phyloP scores from a whole-genome alignment of 2,797 vertebrate genomes.

The Schizopygopsis malacanthus region DNA sequence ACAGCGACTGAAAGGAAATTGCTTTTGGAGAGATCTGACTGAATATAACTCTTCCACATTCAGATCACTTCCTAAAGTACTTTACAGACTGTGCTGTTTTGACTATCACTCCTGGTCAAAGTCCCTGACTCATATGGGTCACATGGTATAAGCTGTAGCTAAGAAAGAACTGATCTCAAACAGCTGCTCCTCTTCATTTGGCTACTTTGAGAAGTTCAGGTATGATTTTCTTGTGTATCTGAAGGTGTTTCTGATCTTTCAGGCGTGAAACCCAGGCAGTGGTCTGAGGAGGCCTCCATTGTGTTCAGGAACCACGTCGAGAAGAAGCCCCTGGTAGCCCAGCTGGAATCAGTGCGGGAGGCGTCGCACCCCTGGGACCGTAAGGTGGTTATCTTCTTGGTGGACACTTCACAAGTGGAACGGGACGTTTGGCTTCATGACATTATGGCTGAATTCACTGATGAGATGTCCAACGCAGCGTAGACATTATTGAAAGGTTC shows the following conservation, averaged over 20 bases:
- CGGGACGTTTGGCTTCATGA: conserved; percentile 96
- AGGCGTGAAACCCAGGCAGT: conserved; percentile 90
- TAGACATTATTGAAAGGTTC: conserved; percentile 44
- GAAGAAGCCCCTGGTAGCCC: conserved; percentile 95
- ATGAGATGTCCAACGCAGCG: conserved; percentile 74
- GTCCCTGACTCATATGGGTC: neutral
- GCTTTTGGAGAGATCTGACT: neutral
- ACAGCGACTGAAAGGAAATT: neutral
- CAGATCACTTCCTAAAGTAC: neutral
- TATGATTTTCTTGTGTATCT: neutral
- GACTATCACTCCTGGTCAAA: neutral
- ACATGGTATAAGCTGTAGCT: neutral
- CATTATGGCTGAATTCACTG: conserved; percentile 91
- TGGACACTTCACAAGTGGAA: conserved; percentile 93
- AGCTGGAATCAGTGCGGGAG: conserved; percentile 86
- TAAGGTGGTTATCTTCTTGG: conserved; percentile 89
- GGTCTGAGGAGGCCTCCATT: conserved; percentile 96
- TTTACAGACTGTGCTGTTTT: neutral
- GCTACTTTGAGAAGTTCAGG: neutral
- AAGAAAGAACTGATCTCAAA: neutral
- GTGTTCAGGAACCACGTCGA: conserved; percentile 97
- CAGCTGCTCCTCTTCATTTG: neutral
- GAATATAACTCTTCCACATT: neutral
- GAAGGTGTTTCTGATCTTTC: conserved; percentile 14
- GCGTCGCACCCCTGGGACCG: conserved; percentile 86